Percentiles rank a stretch among this genome's conserved stretches.
phyloP scores from a whole-genome alignment of 1,140 invertebrate species.

The Lasioglossum albipes region DNA sequence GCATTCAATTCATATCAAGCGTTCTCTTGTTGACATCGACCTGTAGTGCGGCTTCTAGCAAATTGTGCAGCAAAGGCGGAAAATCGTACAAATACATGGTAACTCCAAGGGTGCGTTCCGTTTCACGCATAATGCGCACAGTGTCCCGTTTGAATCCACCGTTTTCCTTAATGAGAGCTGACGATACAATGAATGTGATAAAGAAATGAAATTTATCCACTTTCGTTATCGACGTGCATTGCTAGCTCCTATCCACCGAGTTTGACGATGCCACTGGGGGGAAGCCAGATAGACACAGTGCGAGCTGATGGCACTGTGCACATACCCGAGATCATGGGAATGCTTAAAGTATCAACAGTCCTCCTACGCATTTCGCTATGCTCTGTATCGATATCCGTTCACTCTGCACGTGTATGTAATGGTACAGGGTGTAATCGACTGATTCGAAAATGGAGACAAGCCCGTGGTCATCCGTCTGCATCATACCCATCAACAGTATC shows the following conservation, averaged over 20 bases:
- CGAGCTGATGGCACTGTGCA: constrained; percentile 69
- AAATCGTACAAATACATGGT: constrained; percentile 61
- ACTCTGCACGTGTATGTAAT: constrained; percentile 70
- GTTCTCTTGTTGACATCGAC: constrained; percentile 65
- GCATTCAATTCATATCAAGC: constrained; percentile 68
- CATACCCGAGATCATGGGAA: constrained; percentile 68
- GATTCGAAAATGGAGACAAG: constrained; percentile 69
- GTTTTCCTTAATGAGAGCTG: too few relatives aligned
- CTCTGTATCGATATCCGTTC: constrained; percentile 66
- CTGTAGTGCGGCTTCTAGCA: constrained; percentile 68
- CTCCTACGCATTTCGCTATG: constrained; percentile 62
- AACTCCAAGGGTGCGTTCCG: too few relatives aligned
- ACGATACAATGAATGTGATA: not conserved
- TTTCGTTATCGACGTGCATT: constrained; percentile 56
- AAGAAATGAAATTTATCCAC: constrained; percentile 17
- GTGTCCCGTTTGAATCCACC: too few relatives aligned
- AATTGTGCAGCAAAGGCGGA: constrained; percentile 62
- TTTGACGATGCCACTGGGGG: constrained; percentile 64
- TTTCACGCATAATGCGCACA: too few relatives aligned
- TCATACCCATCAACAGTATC: constrained; percentile 69
- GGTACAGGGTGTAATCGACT: constrained; percentile 69
- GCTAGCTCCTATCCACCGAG: constrained; percentile 74
- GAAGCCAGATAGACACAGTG: constrained; percentile 70
- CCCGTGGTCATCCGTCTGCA: constrained; percentile 63
- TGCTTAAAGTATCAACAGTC: constrained; percentile 67